These are phyloP conservation scores for Danio albolineatus DNA, from an alignment of 2,797 vertebrate genomes.

Conservation along the genomic window DNA sequence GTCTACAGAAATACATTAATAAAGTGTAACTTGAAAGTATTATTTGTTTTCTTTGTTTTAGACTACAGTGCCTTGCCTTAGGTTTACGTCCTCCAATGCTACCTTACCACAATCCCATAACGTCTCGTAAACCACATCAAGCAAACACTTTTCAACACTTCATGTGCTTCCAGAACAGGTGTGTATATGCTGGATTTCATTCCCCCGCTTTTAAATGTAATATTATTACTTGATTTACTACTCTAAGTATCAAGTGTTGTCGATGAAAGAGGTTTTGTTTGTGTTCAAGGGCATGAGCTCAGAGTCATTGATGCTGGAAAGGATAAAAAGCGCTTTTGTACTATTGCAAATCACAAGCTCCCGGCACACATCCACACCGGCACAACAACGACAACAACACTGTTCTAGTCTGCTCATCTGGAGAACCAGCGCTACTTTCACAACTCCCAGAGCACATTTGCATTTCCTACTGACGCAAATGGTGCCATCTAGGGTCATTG, in stretches of 20 bases:
- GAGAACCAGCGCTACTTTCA: not conserved
- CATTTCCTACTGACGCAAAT: not conserved
- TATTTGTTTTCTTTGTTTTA: too few relatives aligned
- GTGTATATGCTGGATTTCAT: not conserved
- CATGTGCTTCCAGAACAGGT: conserved; percentile 39
- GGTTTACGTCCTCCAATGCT: conserved; percentile 26
- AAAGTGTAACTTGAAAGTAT: too few relatives aligned
- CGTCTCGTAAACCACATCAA: conserved; percentile 41
- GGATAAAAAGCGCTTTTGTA: conserved; percentile 55
- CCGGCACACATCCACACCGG: conserved; percentile 27
- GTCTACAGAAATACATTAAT: too few relatives aligned
- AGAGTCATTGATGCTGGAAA: conserved; percentile 43
- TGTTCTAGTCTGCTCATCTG: not conserved
- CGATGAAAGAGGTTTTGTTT: conserved; percentile 32
- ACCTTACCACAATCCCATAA: conserved; percentile 23
- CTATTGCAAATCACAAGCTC: conserved; percentile 51
- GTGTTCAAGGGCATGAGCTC: conserved; percentile 39
- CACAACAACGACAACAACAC: conserved; percentile 33
- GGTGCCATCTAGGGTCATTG: not conserved
- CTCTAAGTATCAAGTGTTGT: conserved; percentile 22
- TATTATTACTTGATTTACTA: conserved; percentile 23
- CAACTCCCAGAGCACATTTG: not conserved
- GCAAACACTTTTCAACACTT: conserved; percentile 1
- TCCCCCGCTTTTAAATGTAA: not conserved
- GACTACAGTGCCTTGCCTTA: too few relatives aligned